Conservation (phyloP, 2,888 invertebrate genomes). For the Cantharis rustica region DNA sequence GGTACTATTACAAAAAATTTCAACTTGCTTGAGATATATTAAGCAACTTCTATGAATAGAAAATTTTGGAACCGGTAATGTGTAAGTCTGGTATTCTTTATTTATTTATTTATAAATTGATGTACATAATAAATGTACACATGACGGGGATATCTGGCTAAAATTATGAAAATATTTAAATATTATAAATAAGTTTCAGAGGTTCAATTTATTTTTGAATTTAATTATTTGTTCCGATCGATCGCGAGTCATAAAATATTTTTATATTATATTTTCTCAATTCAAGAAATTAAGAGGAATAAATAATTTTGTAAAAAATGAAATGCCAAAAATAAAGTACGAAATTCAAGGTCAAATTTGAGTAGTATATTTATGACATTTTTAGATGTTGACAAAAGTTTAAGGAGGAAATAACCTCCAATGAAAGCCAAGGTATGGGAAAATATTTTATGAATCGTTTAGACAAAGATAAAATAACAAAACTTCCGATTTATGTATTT, state of each 20-base stretch:
- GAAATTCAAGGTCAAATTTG: not conserved
- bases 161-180: not conserved
- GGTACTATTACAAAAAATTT: not conserved
- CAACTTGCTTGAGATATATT: not conserved
- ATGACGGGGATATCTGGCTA: not conserved
- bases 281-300: not conserved
- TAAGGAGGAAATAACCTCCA: not conserved
- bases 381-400: not conserved
- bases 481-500: too few relatives aligned
- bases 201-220: not conserved
- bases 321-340: not conserved
- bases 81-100: conserved; percentile 13
- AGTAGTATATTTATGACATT: not conserved
- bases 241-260: not conserved
- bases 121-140: not conserved
- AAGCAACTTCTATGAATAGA: conserved; percentile 10
- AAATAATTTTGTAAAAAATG: not conserved
- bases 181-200: not conserved
- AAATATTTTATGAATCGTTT: not conserved
- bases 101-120: conserved; percentile 11
- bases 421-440: not conserved
- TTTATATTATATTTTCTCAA: not conserved
- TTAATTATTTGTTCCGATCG: not conserved
- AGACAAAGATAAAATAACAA: not conserved
- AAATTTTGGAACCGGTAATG: conserved; percentile 13